Conservation (phyloP, 2,113 vertebrate genomes). For the Panurus biarmicus region DNA sequence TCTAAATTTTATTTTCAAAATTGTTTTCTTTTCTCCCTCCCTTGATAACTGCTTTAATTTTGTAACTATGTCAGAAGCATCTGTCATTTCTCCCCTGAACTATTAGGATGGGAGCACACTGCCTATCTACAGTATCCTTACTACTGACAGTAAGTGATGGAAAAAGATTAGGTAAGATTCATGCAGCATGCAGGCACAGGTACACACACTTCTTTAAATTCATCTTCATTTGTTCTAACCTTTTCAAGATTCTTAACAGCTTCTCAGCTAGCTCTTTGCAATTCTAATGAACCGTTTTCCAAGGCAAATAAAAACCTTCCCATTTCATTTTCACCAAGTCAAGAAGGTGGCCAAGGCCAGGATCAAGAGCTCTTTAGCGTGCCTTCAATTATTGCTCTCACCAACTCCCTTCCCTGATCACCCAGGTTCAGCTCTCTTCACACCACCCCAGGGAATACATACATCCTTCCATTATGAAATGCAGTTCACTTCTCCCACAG, state of each 20-base stretch:
- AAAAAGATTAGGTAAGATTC: not conserved
- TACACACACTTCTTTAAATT: not conserved
- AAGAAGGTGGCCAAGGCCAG: not conserved
- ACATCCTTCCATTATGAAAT: not conserved
- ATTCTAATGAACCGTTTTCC: not conserved
- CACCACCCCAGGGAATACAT: not conserved
- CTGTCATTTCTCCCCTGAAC: not conserved
- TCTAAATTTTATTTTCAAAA: not conserved
- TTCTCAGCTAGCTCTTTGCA: not conserved
- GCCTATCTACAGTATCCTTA: not conserved
- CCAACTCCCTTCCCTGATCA: not conserved
- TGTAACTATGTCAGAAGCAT: not conserved
- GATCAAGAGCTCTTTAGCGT: not conserved
- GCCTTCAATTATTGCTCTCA: not conserved
- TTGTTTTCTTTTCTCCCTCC: not conserved
- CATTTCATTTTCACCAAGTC: not conserved
- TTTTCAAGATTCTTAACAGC: conserved; percentile 2
- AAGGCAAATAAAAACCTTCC: not conserved
- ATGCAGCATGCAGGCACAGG: not conserved
- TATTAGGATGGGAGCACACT: not conserved
- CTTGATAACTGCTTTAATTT: not conserved
- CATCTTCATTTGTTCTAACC: not conserved
- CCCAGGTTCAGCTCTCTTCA: not conserved
- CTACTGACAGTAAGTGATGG: not conserved
- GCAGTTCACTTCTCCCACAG: not conserved